Percentiles rank a stretch among this genome's conserved stretches.
These are phyloP conservation scores for Lycocerus yunnanus DNA, from an alignment of 2,888 invertebrate species.

Conservation along the genomic window DNA sequence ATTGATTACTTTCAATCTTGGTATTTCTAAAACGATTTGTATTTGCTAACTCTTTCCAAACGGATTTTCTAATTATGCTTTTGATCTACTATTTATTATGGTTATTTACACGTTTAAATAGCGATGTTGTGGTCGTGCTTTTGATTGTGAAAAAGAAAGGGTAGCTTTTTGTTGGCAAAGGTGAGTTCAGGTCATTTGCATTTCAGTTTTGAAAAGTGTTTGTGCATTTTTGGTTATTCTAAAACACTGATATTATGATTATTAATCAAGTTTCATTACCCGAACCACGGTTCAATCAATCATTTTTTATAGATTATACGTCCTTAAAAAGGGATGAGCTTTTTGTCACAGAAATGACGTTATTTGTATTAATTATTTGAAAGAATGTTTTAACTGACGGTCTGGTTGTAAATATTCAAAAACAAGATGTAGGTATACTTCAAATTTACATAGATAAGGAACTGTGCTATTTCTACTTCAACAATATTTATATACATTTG, in stretches of 20 bases:
- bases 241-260: neutral
- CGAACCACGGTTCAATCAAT: neutral
- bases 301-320: neutral
- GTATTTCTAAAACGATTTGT: conserved; percentile 1
- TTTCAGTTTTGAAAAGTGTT: neutral
- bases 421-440: conserved; percentile 20
- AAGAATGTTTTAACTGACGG: neutral
- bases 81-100: too few relatives aligned
- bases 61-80: too few relatives aligned
- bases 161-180: neutral
- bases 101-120: too few relatives aligned
- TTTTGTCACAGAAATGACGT: neutral
- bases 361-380: neutral
- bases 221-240: neutral
- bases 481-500: conserved; percentile 25
- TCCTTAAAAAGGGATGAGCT: neutral
- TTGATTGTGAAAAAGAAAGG: neutral
- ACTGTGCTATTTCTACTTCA: conserved; percentile 25
- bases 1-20: conserved; percentile 9
- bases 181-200: neutral
- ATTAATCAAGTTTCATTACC: neutral
- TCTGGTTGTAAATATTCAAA: conserved; percentile 31
- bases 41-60: conserved; percentile 1
- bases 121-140: too few relatives aligned
- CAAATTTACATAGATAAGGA: conserved; percentile 30